phyloP scores from a whole-genome alignment of 1,140 invertebrate species.

The Lasaia peninsularis region DNA sequence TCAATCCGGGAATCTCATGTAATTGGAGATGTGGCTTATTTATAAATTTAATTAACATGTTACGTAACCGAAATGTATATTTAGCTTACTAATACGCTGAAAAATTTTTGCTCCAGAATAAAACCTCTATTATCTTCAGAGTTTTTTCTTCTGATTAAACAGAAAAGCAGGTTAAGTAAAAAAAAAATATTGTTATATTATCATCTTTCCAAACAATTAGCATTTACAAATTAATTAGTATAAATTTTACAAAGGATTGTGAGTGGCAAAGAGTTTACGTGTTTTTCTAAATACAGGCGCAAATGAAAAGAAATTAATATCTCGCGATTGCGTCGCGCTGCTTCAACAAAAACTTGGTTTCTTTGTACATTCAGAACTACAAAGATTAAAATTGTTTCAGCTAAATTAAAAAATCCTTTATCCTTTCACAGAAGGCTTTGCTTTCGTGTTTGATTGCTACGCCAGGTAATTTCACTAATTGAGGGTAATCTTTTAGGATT shows the following conservation, averaged over 20 bases:
- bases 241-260: slow-evolving; percentile 8
- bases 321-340: slow-evolving; percentile 6
- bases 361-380: slow-evolving; percentile 11
- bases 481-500: slow-evolving; percentile 10
- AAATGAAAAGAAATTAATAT: slow-evolving; percentile 12
- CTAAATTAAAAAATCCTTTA: slow-evolving; percentile 15
- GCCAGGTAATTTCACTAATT: slow-evolving; percentile 17
- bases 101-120: too few relatives aligned
- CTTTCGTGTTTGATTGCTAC: slow-evolving; percentile 15
- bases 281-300: slow-evolving; percentile 1
- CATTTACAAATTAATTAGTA: slow-evolving; percentile 9
- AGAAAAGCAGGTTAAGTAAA: neutral
- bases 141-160: neutral
- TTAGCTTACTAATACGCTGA: too few relatives aligned
- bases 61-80: too few relatives aligned
- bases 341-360: slow-evolving; percentile 12
- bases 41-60: too few relatives aligned
- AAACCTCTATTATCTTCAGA: neutral
- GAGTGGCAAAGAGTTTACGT: slow-evolving; percentile 4
- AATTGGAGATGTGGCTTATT: too few relatives aligned
- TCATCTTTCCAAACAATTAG: neutral
- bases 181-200: neutral
- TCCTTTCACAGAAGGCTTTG: slow-evolving; percentile 13
- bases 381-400: slow-evolving; percentile 17
- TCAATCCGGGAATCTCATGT: too few relatives aligned